phyloP scores from a whole-genome alignment of 2,797 vertebrate species.

The Streptopelia turtur region DNA sequence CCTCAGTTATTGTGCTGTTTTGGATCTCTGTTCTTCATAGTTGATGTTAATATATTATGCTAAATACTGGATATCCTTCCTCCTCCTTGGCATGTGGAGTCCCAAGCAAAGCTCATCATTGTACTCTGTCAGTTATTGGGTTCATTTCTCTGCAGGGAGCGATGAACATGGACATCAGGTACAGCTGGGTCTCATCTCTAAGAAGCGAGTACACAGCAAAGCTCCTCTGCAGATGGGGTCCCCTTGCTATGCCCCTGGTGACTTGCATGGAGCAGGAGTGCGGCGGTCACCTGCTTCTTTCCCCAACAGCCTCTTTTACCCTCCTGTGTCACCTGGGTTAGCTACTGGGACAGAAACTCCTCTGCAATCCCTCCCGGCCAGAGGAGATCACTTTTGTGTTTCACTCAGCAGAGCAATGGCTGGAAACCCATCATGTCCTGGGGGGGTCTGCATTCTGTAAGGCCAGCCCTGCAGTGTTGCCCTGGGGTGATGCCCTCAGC shows the following conservation, averaged over 20 bases:
- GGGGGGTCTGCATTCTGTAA: neutral
- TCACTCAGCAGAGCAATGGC: neutral
- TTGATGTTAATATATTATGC: neutral
- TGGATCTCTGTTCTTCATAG: neutral
- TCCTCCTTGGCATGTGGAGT: neutral
- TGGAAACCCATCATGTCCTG: neutral
- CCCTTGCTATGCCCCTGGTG: neutral
- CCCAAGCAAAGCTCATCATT: neutral
- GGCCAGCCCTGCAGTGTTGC: neutral
- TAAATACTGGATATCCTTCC: neutral
- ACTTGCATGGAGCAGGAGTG: neutral
- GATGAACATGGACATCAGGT: neutral
- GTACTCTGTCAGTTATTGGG: neutral
- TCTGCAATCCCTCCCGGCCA: neutral
- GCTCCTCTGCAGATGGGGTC: neutral
- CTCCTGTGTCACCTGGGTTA: neutral
- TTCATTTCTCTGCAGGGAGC: neutral
- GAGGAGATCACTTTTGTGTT: neutral
- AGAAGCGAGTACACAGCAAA: neutral
- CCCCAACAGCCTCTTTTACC: neutral
- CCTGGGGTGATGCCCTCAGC: neutral
- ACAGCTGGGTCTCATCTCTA: neutral
- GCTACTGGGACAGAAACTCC: neutral
- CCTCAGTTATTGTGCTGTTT: neutral
- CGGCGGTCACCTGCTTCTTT: neutral